Evolutionary conservation across 1,140 invertebrate species (phyloP), one percentile per base, ranked within the genome.

Genomic region (Tetramorium simillimum): DNA sequence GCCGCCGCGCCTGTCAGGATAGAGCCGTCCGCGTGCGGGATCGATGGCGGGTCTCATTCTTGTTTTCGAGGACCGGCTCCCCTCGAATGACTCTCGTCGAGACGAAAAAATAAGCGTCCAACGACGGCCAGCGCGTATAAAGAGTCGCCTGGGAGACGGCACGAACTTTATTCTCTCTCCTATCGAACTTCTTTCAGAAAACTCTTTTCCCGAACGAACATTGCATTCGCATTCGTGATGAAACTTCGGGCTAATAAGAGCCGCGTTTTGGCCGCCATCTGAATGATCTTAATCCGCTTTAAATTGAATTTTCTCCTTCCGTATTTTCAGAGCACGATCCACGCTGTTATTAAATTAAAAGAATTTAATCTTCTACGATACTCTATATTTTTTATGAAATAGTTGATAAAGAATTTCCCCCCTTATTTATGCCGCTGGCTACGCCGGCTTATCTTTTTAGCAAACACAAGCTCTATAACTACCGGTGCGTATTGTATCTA

Each of bases 231-330:
- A 14, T 33, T 33, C 40, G 40, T 21, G 40, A 70, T 37, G 69
- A 75, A 84, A 84, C 80, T 62, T 75, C 9, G 40, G 53, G 18
- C 43, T 82, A 58, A 73, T 73, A 60, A 60, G 46, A 70, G 65
- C n/a, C 40, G 16, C 24, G 10, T 33, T 69, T 81, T 5, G n/a
- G n/a, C 10, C 24, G 3, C 43, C 80, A 37, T 75, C 53, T 49
- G 56, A 75, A 49, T 84, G 43, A 84, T 84, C 28, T 84, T 84
- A 84, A 84, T 84, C 69, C 43, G 28, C 14, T 73, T 77, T 33
- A 49, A 62, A 86, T 76, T 69, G 33, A 76, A 49, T 77, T 70
- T 37, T 43, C 28, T 43, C 49, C 28, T 21, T 37, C 4, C 80
- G 16, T 56, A 58, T 40, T 73, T 58, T 58, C 16, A 33, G 46